Percentiles rank a stretch among this genome's conserved stretches.
These are phyloP conservation scores for Kryptolebias ocellatus DNA, from an alignment of 2,797 vertebrate genomes.

Conservation along the genomic window DNA sequence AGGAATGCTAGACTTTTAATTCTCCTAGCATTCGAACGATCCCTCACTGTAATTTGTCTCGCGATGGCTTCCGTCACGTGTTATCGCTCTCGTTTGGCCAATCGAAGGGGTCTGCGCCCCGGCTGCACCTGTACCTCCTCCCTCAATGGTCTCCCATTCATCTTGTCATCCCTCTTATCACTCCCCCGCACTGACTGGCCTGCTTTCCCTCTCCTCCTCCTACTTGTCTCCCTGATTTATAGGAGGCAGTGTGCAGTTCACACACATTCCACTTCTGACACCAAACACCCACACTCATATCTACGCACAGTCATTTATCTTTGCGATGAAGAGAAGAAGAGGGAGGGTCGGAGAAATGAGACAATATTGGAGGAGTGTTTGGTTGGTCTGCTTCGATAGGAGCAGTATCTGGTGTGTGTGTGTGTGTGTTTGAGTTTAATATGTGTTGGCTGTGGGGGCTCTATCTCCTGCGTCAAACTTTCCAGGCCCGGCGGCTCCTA, in stretches of 20 bases:
- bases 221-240: conserved; percentile 76
- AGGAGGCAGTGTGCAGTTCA: conserved; percentile 74
- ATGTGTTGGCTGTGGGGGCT: conserved; percentile 33
- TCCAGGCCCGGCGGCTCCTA: conserved; percentile 60
- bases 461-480: conserved; percentile 67
- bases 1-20: conserved; percentile 10
- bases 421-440: conserved; percentile 18
- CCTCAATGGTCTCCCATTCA: conserved; percentile 53
- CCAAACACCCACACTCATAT: conserved; percentile 65
- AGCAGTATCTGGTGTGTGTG: conserved; percentile 38
- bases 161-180: conserved; percentile 56
- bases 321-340: conserved; percentile 46
- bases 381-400: conserved; percentile 40
- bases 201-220: conserved; percentile 56
- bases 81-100: conserved; percentile 30
- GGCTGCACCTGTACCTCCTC: conserved; percentile 65
- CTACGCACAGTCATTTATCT: conserved; percentile 67
- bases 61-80: conserved; percentile 8
- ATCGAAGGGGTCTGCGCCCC: conserved; percentile 22
- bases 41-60: conserved; percentile 28
- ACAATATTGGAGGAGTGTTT: conserved; percentile 59
- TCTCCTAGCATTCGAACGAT: conserved; percentile 14
- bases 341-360: conserved; percentile 44
- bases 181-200: conserved; percentile 44
- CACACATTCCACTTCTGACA: conserved; percentile 78